phyloP scores from a whole-genome alignment of 2,113 vertebrate genomes.

The Bostrychus sinensis region DNA sequence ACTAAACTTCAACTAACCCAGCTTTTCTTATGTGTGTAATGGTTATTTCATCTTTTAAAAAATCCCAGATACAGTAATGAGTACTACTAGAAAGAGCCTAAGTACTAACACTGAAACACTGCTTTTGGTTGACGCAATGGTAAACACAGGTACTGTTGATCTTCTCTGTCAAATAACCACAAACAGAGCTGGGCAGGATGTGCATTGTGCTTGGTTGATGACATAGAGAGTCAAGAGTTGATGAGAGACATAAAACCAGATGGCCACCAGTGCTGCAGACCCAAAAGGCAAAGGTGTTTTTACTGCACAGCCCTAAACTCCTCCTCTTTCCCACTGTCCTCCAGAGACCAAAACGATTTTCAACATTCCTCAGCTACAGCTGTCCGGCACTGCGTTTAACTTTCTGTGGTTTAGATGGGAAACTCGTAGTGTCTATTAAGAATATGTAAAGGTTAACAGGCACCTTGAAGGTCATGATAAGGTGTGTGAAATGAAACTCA shows the following conservation, averaged over 20 bases:
- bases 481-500: conserved; percentile 98
- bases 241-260: conserved; percentile 35
- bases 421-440: neutral
- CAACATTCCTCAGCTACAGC: conserved; percentile 60
- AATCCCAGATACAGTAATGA: neutral
- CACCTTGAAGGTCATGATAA: conserved; percentile 99
- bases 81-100: neutral
- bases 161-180: conserved; percentile 11
- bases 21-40: too few species aligned
- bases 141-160: conserved; percentile 4
- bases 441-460: conserved; percentile 26
- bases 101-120: too few species aligned
- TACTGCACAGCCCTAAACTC: conserved; percentile 11
- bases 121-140: neutral
- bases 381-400: conserved; percentile 33
- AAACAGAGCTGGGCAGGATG: conserved; percentile 26
- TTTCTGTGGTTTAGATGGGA: conserved; percentile 3
- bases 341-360: conserved; percentile 41
- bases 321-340: conserved; percentile 48
- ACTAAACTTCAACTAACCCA: too few species aligned
- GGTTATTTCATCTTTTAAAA: too few species aligned
- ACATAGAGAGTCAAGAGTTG: conserved; percentile 42
- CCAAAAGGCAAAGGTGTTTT: conserved; percentile 23
- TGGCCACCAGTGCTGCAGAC: conserved; percentile 34
- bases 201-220: conserved; percentile 1